phyloP scores from a whole-genome alignment of 2,888 invertebrate genomes.

The Celastrina argiolus region DNA sequence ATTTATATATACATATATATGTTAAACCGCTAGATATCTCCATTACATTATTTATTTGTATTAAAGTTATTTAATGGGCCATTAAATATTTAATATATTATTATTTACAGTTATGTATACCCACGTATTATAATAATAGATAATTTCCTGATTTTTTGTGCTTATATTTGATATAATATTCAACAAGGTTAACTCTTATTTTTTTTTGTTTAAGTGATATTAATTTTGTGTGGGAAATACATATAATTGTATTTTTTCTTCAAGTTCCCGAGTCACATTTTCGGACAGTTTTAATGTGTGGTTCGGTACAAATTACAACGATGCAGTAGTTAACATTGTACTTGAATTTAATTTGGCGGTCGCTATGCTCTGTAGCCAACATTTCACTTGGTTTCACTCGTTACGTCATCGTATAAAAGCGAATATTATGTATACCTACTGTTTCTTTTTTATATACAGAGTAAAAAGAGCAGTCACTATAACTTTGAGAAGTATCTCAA shows the following conservation, averaged over 20 bases:
- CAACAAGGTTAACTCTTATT: background rate
- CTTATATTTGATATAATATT: background rate
- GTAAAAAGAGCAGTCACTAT: no score
- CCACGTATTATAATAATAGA: background rate
- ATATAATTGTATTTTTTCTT: conserved; percentile 7
- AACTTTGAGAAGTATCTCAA: no score
- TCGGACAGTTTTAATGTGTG: background rate
- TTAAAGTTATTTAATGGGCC: background rate
- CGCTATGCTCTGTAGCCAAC: conserved; percentile 65
- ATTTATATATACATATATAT: no score
- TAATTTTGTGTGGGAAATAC: conserved; percentile 12
- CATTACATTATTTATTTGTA: background rate
- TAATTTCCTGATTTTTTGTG: background rate
- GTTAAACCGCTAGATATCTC: background rate
- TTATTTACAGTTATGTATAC: background rate
- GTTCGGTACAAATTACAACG: background rate
- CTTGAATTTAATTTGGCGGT: conserved; percentile 68
- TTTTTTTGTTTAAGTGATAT: background rate
- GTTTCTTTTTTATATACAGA: background rate
- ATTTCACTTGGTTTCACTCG: conserved; percentile 65
- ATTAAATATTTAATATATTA: background rate
- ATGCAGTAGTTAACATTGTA: conserved; percentile 44
- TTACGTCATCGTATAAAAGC: conserved; percentile 22
- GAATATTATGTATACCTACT: background rate
- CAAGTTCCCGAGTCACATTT: background rate